Conservation (phyloP, 1,140 invertebrate species). For the Cotesia chilonis region DNA sequence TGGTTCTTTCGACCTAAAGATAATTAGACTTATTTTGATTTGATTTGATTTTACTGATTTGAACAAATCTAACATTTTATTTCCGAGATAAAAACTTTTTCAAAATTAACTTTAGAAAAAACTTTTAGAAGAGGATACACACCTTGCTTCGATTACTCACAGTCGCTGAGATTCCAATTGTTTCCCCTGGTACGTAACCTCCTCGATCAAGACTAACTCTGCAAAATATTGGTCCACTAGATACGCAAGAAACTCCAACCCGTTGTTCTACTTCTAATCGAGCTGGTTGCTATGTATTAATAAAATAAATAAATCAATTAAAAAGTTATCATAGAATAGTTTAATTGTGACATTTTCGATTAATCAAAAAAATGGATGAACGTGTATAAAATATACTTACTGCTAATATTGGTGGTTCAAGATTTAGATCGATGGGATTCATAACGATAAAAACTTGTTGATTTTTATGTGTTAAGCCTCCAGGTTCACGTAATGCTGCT, state of each 20-base stretch:
- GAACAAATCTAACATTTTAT: too few species aligned
- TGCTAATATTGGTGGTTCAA: constrained; percentile 86
- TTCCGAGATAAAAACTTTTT: too few species aligned
- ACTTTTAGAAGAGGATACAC: constrained; percentile 49
- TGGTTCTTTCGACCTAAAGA: too few species aligned
- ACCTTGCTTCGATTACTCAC: constrained; percentile 88
- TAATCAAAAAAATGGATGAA: too few species aligned
- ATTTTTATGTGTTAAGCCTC: constrained; percentile 91
- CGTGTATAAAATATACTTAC: constrained; percentile 69
- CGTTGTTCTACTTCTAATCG: constrained; percentile 90
- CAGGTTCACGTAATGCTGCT: constrained; percentile 87
- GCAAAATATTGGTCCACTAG: constrained; percentile 82
- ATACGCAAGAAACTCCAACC: constrained; percentile 85
- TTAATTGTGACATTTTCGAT: too few species aligned
- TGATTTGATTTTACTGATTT: too few species aligned
- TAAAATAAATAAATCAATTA: constrained; percentile 22
- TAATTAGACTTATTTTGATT: too few species aligned
- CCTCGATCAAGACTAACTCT: constrained; percentile 87
- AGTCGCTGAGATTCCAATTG: constrained; percentile 84
- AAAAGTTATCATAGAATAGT: too few species aligned
- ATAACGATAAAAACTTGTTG: constrained; percentile 97
- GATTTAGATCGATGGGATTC: constrained; percentile 93
- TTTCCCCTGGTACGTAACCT: constrained; percentile 93
- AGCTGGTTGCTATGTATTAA: constrained; percentile 82
- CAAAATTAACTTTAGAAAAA: neutral